Base-by-base conservation (phyloP, 2,888 invertebrate genomes). In the Toxonevra muliebris region DNA sequence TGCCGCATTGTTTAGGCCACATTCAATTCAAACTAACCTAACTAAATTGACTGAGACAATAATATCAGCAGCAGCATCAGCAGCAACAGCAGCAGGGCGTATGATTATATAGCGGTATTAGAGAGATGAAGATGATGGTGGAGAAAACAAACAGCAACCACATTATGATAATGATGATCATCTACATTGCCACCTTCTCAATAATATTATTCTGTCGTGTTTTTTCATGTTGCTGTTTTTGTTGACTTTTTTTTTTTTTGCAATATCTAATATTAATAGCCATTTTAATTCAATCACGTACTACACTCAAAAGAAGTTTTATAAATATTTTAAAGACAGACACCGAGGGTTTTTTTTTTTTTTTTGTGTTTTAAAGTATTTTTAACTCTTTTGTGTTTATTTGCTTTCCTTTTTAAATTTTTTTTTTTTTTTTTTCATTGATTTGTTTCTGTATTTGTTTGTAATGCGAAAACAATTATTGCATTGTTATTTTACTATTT, bases 211-310 rank as follows among this genome's bases (percentile, higher is more conserved):
- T 48, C 10, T 48, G 48, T 48, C 15, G 13, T 48, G 11, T 48
- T 48, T n/a, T n/a, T 48, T 48, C 15, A n/a, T 15, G 48, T 48
- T 8, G 11, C 48, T 9, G 13, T 48, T 48, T 7, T 12, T 5
- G 13, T 48, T 48, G 48, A 13, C 48, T 13, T 12, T 13, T 12
- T 45, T 45, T n/a, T n/a, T n/a, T n/a, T 30, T 7, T 30, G 30
- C 30, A 7, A 30, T 30, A 30, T 30, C 2, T 7, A 30, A 4
- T 30, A 7, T 30, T 30, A 30, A 30, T 30, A 30, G 30, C 30
- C 48, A 48, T 15, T 48, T 48, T 48, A 48, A 48, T 48, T 48
- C 48, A 48, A 48, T 48, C 48, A 48, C 48, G 48, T 48, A 48
- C 30, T 30, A 30, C 48, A 5, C 48, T 48, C 48, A 5, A 15